Evolutionary conservation across 2,797 vertebrate genomes (phyloP), one percentile per base, ranked within the genome.

Genomic region (Amphiprion clarkii): DNA sequence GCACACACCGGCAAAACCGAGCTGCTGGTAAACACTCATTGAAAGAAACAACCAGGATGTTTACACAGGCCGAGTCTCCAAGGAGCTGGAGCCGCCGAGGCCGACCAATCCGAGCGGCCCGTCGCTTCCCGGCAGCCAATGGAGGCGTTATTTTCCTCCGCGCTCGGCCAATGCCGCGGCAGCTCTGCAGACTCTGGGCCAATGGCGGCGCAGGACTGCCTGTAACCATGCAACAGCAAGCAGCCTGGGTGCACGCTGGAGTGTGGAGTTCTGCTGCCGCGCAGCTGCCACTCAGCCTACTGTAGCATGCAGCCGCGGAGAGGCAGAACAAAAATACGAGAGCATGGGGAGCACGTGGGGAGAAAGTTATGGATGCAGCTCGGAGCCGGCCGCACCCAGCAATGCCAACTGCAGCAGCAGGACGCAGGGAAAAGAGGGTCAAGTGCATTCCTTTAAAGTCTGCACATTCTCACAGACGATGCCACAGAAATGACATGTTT

Each of bases 151-250:
- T 64, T 87, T 87, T 75, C 49, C 84, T 81, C 65, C 58, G 56
- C 6, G 17, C 53, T 72, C 1, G 31, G 81, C 94, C 93, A 95
- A 94, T 92, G 67, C 55, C 52, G 7, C 64, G 51, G 46, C 60
- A 14, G 76, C 85, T 72, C 58, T 40, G 79, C 74, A n/a, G 77
- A 54, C 29, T 31, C n/a, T 12, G 52, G 90, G 88, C 95, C 87
- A 95, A 93, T 93, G 58, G 86, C 25, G 1, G 74, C 39, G 79
- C 58, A 65, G 79, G 53, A 11, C 75, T 57, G 90, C 40, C 88
- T 95, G 95, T 95, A 95, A 95, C 95, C 93, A 95, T 95, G 95
- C 95, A 93, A 94, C 93, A 88, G 91, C 84, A 64, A 94, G 91
- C 84, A 89, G 87, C 72, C 81, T 72, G 62, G 59, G 72, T 61